Evolutionary conservation across 2,888 invertebrate species (phyloP).

Genomic region (Phaedon cochleariae): DNA sequence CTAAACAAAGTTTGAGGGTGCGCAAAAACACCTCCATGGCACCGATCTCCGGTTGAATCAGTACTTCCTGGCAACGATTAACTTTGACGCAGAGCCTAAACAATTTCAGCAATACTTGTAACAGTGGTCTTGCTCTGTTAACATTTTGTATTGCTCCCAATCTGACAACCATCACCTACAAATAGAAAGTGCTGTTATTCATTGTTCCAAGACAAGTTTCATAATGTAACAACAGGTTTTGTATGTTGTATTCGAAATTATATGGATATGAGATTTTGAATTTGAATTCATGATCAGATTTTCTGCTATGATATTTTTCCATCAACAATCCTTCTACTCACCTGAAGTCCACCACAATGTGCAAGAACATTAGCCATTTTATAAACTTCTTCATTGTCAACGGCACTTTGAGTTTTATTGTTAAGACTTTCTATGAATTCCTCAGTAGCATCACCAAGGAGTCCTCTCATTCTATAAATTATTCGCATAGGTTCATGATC

Average conservation of each 20-base stretch:
- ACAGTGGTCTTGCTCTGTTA: slow-evolving; percentile 84
- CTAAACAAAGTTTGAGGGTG: slow-evolving; percentile 80
- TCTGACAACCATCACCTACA: slow-evolving; percentile 82
- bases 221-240: no score
- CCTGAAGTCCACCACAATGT: slow-evolving; percentile 77
- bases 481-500: slow-evolving; percentile 97
- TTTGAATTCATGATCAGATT: no score
- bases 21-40: slow-evolving; percentile 85
- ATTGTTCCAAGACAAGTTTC: background rate
- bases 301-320: no score
- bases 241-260: no score
- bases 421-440: slow-evolving; percentile 96
- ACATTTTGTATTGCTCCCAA: slow-evolving; percentile 87
- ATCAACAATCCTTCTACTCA: no score
- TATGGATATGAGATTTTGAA: no score
- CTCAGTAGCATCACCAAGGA: slow-evolving; percentile 98
- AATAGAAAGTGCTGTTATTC: slow-evolving; percentile 22
- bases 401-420: slow-evolving; percentile 82
- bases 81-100: slow-evolving; percentile 92
- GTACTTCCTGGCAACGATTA: slow-evolving; percentile 85
- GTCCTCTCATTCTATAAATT: slow-evolving; percentile 96
- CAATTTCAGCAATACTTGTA: slow-evolving; percentile 89
- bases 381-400: slow-evolving; percentile 95
- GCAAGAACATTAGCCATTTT: slow-evolving; percentile 87
- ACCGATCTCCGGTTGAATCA: slow-evolving; percentile 85